phyloP scores from a whole-genome alignment of 1,140 invertebrate species.

The Bradysia coprophila region DNA sequence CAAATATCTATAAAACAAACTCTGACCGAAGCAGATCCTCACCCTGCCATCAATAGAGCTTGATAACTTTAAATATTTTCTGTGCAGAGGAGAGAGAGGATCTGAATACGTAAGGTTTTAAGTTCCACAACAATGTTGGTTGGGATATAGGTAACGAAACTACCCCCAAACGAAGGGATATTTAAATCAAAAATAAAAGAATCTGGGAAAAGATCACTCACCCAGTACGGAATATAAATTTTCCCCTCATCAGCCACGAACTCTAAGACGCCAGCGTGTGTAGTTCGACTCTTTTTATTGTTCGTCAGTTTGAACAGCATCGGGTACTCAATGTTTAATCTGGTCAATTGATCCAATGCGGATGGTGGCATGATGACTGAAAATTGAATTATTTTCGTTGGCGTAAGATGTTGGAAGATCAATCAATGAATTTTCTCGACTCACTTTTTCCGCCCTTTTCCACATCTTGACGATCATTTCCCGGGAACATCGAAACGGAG shows the following conservation, averaged over 20 bases:
- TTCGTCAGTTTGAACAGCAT: constrained; percentile 98
- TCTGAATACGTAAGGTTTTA: no score
- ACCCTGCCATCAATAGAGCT: no score
- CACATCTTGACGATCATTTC: constrained; percentile 86
- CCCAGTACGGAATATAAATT: constrained; percentile 96
- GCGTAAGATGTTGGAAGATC: no score
- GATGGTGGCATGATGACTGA: constrained; percentile 96
- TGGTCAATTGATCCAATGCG: constrained; percentile 78
- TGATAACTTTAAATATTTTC: no score
- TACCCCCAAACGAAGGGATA: no score
- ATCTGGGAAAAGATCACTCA: constrained; percentile 26
- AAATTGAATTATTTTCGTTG: constrained; percentile 20
- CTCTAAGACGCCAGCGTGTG: constrained; percentile 96
- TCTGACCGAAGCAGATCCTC: no score
- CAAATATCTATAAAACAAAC: no score
- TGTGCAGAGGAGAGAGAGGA: no score
- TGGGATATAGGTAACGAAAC: no score
- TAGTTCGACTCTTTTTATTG: constrained; percentile 62
- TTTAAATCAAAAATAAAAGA: no score
- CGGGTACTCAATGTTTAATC: constrained; percentile 93
- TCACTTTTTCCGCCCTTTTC: constrained; percentile 96
- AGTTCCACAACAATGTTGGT: no score
- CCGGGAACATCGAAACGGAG: constrained; percentile 90
- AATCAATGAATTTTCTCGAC: neutral
- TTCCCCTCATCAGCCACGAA: constrained; percentile 98